Base-by-base conservation (phyloP, 2,113 vertebrate genomes). In the Calonectris borealis region DNA sequence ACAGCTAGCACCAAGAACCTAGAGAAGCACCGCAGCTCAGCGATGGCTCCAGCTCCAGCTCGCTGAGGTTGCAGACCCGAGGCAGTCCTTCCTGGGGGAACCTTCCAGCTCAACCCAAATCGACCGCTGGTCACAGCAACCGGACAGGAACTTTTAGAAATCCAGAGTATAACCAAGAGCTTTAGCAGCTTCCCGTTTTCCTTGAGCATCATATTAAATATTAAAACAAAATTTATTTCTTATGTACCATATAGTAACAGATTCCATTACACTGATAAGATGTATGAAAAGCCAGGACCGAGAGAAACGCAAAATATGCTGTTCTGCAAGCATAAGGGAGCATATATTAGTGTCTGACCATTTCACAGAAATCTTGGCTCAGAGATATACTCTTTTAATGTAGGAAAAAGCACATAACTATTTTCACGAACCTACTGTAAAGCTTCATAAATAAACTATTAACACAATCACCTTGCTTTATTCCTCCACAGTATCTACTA, bases 31-130 rank as follows among this genome's bases (percentile, higher is more conserved):
- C 8, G 4, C 27, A 66, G 44, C 42, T 26, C 46, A 25, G 26
- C 2, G 1, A 38, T 0, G 0, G 9, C 32, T 36, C 16, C 0
- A 2, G 29, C 17, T 46, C 29, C n/a, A 22, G 48, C 38, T 38
- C 0, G 0, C 32, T 65, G 29, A 20, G 21, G 20, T 2, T 31
- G 32, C n/a, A 27, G 55, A 77, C 31, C 18, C 0, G 1, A 71
- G 61, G 14, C 31, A 29, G 8, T 14, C 18, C 40, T 13, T 36
- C 16, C 44, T 15, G 34, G 24, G 44, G 38, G 88, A 60, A 80
- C 31, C 26, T 51, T 42, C 17, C 44, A 58, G 27, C 31, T 54
- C 57, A 66, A 46, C 14, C 11, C 57, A 38, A n/a, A 58, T 13
- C 1, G 3, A 25, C 29, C 0, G 0, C 29, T 22, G 15, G 5